A percentile compares a stretch with the other conserved stretches of the same genome.
phyloP scores from a whole-genome alignment of 2,113 vertebrate species.

The Dolichallabes microphthalmus region DNA sequence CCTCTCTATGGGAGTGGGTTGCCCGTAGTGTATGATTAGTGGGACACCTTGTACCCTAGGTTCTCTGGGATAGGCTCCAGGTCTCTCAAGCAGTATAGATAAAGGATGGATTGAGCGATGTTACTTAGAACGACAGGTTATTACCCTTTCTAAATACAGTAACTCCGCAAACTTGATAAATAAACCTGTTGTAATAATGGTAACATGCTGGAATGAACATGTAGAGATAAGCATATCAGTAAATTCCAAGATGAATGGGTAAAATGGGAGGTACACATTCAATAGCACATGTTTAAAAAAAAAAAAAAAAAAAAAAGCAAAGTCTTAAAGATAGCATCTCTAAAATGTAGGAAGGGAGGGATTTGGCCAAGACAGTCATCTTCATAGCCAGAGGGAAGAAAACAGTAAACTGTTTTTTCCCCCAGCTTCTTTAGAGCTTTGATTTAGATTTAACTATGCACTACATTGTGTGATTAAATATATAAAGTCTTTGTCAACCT shows the following conservation, averaged over 20 bases:
- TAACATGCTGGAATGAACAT: not conserved
- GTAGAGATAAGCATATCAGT: not conserved
- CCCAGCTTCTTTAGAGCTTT: not conserved
- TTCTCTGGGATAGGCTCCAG: no score
- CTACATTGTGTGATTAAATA: not conserved
- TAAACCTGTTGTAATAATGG: not conserved
- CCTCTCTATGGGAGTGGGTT: no score
- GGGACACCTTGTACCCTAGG: no score
- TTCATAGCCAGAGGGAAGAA: constrained; percentile 5
- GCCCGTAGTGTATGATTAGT: no score
- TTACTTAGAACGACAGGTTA: not conserved
- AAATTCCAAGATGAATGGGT: not conserved
- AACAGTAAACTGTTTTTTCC: not conserved
- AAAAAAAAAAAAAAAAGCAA: not conserved
- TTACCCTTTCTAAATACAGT: not conserved
- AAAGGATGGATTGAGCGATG: not conserved
- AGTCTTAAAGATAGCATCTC: constrained; percentile 11
- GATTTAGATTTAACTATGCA: not conserved
- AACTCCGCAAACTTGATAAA: not conserved
- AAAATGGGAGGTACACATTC: not conserved
- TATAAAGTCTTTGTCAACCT: not conserved
- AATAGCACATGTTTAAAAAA: not conserved
- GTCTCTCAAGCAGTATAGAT: no score
- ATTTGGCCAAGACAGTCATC: not conserved
- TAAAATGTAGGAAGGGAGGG: not conserved